phyloP scores from a whole-genome alignment of 1,140 invertebrate genomes.

The Ceratosolen fusciceps region DNA sequence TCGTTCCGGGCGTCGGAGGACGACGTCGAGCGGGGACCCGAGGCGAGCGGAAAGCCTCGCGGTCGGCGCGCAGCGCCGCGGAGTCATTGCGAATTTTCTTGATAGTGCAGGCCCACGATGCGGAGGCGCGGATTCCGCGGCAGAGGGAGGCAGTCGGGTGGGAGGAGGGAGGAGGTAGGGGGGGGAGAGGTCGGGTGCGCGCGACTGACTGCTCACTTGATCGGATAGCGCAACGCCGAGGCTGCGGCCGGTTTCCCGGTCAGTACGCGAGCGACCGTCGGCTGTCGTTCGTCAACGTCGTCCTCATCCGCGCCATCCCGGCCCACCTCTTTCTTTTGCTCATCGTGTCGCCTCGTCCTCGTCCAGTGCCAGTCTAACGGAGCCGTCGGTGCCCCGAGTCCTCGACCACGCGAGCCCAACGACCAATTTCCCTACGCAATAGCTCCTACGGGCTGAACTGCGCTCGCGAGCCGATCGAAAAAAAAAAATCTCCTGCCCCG shows the following conservation, averaged over 20 bases:
- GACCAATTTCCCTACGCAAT: no score
- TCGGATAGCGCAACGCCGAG: not conserved
- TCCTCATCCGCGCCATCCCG: not conserved
- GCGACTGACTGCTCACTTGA: not conserved
- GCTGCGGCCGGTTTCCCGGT: constrained; percentile 17
- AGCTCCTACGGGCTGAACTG: no score
- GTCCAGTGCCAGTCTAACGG: not conserved
- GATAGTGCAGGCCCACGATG: not conserved
- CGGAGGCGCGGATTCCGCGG: no score
- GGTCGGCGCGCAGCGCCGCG: not conserved
- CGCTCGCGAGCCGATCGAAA: no score
- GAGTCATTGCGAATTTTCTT: not conserved
- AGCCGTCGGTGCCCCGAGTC: constrained; percentile 10
- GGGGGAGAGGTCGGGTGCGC: not conserved
- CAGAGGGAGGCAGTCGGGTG: not conserved
- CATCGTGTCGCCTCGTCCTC: no score
- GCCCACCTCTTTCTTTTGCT: no score
- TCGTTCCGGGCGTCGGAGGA: no score
- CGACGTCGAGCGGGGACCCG: no score
- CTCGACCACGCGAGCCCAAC: constrained; percentile 33
- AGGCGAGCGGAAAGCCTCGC: no score
- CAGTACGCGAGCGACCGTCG: constrained; percentile 24
- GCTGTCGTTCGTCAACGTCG: constrained; percentile 1
- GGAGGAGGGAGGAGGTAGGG: not conserved
- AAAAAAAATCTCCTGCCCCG: no score